Evolutionary conservation across 2,797 vertebrate genomes (phyloP).

Genomic region (Phoxinus dragarum): DNA sequence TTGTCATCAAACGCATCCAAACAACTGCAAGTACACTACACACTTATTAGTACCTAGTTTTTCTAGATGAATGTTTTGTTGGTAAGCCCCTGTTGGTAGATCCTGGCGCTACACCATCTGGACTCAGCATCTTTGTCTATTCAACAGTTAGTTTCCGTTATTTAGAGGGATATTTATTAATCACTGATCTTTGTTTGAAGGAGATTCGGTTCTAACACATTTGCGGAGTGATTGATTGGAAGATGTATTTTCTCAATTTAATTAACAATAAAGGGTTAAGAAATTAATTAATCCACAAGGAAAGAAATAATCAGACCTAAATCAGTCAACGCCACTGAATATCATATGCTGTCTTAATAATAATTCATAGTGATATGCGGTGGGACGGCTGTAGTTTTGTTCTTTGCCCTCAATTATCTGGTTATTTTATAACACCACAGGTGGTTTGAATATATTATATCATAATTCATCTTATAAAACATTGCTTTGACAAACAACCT

Average conservation of each 20-base stretch:
- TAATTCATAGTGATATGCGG: conserved; percentile 65
- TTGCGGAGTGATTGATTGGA: conserved; percentile 68
- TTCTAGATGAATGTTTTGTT: background rate
- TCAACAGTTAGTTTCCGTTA: conserved; percentile 81
- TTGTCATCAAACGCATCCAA: background rate
- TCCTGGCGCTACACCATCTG: background rate
- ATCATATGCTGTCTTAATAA: conserved; percentile 72
- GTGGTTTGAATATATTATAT: conserved; percentile 62
- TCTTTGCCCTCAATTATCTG: conserved; percentile 54
- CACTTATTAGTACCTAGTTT: background rate
- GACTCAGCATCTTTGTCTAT: conserved; percentile 9
- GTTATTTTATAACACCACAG: conserved; percentile 52
- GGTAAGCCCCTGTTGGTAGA: background rate
- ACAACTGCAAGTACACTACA: conserved; percentile 7
- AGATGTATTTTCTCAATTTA: conserved; percentile 74
- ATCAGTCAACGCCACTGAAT: conserved; percentile 70
- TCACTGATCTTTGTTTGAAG: conserved; percentile 64
- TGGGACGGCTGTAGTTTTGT: conserved; percentile 67
- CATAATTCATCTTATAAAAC: conserved; percentile 64
- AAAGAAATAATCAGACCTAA: conserved; percentile 67
- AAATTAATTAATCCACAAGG: conserved; percentile 71
- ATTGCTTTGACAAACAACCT: conserved; percentile 27
- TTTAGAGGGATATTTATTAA: conserved; percentile 80
- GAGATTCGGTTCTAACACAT: background rate
- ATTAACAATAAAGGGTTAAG: conserved; percentile 64